Conservation (phyloP, 1,140 invertebrate species). For the Ptiloglossa arizonensis region DNA sequence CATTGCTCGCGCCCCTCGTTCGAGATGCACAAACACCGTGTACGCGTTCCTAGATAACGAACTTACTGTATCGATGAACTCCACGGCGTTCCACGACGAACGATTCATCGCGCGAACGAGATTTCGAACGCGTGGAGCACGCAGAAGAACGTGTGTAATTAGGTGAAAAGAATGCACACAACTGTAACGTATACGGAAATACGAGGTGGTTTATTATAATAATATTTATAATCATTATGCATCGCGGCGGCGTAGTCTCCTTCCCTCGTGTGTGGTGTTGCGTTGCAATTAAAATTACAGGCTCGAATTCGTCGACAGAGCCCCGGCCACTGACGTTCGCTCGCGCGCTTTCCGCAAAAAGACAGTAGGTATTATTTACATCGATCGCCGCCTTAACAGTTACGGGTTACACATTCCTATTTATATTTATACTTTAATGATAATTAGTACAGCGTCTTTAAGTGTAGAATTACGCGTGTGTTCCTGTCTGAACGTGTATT, state of each 20-base stretch:
- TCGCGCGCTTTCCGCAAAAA: conserved; percentile 58
- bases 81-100: background rate
- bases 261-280: conserved; percentile 50
- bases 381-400: conserved; percentile 74
- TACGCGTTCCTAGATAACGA: no score
- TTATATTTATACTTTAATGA: conserved; percentile 76
- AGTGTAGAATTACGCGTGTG: conserved; percentile 54
- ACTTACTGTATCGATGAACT: background rate
- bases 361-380: conserved; percentile 76
- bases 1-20: background rate
- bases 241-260: conserved; percentile 71
- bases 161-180: conserved; percentile 58
- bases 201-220: conserved; percentile 82
- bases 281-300: conserved; percentile 44
- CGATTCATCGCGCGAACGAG: no score
- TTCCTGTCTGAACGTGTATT: conserved; percentile 38
- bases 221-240: conserved; percentile 80
- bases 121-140: no score
- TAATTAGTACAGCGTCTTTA: conserved; percentile 72
- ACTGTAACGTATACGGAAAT: conserved; percentile 77
- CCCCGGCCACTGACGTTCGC: conserved; percentile 44
- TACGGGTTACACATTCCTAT: conserved; percentile 75
- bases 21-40: no score
- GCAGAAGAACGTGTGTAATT: background rate
- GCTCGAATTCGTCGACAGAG: conserved; percentile 37